Percentiles rank a stretch among this genome's conserved stretches.
phyloP scores from a whole-genome alignment of 2,888 invertebrate genomes.

The Dasypogon diadema region DNA sequence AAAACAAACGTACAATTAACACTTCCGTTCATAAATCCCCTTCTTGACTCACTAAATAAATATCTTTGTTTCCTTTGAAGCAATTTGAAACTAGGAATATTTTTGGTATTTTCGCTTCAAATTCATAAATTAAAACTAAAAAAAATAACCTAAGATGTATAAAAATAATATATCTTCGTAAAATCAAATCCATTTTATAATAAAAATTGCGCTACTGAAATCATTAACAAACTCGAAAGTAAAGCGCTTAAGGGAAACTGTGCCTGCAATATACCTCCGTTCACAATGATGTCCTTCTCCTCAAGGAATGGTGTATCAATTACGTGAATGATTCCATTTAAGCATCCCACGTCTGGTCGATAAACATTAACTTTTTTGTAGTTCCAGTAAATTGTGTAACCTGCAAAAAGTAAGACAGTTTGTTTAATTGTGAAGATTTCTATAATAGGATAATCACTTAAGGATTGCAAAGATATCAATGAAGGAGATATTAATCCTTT shows the following conservation, averaged over 20 bases:
- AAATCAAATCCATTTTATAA: conserved; percentile 60
- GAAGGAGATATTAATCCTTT: too few relatives aligned
- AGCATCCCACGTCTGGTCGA: conserved; percentile 93
- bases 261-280: conserved; percentile 66
- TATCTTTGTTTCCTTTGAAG: conserved; percentile 19
- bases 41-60: conserved; percentile 23
- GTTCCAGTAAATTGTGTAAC: conserved; percentile 87
- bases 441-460: too few relatives aligned
- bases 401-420: conserved; percentile 69
- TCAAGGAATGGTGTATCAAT: conserved; percentile 89
- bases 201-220: conserved; percentile 66
- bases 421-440: too few relatives aligned
- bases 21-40: not conserved
- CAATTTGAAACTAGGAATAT: conserved; percentile 29
- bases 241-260: conserved; percentile 66
- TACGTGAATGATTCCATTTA: conserved; percentile 95
- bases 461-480: too few relatives aligned
- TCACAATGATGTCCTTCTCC: conserved; percentile 84
- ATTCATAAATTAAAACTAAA: conserved; percentile 21
- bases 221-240: conserved; percentile 67
- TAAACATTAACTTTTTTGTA: conserved; percentile 85
- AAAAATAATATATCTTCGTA: conserved; percentile 13
- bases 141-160: not conserved
- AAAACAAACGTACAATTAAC: not conserved
- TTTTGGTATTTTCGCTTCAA: conserved; percentile 32